phyloP scores from a whole-genome alignment of 2,797 vertebrate genomes.

The Pseudomugil gertrudae region DNA sequence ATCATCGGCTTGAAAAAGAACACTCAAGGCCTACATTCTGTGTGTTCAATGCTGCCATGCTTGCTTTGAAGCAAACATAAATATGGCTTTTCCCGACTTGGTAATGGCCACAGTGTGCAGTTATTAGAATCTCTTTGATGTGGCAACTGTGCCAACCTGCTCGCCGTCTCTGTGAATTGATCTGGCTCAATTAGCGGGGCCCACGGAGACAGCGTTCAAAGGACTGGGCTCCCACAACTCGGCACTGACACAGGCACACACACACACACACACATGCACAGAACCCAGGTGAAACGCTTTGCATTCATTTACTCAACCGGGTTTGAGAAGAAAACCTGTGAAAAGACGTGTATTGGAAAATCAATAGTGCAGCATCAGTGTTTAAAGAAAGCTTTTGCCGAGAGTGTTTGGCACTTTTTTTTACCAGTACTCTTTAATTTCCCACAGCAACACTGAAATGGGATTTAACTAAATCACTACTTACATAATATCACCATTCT shows the following conservation, averaged over 20 bases:
- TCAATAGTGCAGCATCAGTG: conserved; percentile 52
- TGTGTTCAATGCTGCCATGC: conserved; percentile 43
- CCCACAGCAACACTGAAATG: conserved; percentile 14
- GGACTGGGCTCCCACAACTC: conserved; percentile 55
- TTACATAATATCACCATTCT: conserved; percentile 3
- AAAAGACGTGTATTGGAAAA: conserved; percentile 63
- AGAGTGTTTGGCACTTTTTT: conserved; percentile 36
- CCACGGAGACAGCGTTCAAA: conserved; percentile 73
- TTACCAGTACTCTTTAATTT: conserved; percentile 15
- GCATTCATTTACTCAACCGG: conserved; percentile 69
- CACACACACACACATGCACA: conserved; percentile 33
- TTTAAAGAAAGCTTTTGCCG: conserved; percentile 36
- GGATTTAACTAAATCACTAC: conserved; percentile 13
- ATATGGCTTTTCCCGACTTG: conserved; percentile 66
- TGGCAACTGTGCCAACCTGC: conserved; percentile 79
- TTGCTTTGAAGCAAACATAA: conserved; percentile 78
- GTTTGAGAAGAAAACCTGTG: conserved; percentile 58
- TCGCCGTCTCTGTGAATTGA: conserved; percentile 75
- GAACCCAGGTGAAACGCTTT: conserved; percentile 71
- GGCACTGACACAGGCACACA: conserved; percentile 51
- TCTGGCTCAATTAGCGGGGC: conserved; percentile 77
- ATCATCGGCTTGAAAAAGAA: conserved; percentile 42
- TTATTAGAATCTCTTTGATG: conserved; percentile 83
- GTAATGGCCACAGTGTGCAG: conserved; percentile 77
- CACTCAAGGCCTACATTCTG: conserved; percentile 40